Percentiles rank a stretch among this genome's conserved stretches.
Evolutionary conservation across 2,888 invertebrate species (phyloP).

Genomic region (Drosophila formosana): DNA sequence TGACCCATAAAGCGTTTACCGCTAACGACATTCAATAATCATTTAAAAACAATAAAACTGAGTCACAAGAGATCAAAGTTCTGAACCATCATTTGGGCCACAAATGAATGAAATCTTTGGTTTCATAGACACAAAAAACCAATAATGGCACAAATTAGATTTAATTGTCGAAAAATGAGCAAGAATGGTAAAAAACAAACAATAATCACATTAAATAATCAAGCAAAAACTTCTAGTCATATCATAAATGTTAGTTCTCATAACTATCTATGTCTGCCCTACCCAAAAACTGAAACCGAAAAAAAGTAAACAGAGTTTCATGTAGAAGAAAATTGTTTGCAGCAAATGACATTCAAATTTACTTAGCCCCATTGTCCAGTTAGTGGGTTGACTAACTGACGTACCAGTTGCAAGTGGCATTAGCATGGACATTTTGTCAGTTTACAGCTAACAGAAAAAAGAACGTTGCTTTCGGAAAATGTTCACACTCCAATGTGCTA

Average conservation of each 20-base stretch:
- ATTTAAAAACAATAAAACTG: conserved; percentile 53
- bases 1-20: conserved; percentile 54
- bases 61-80: conserved; percentile 23
- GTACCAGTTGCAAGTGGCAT: conserved; percentile 30
- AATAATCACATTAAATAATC: conserved; percentile 5
- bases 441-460: conserved; percentile 20
- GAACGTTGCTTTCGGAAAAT: conserved; percentile 27
- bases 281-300: conserved; percentile 2
- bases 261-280: conserved; percentile 5
- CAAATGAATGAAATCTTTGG: conserved; percentile 18
- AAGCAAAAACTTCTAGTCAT: conserved; percentile 1
- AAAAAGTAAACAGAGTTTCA: conserved; percentile 3
- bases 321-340: conserved; percentile 21
- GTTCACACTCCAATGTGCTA: conserved; percentile 58
- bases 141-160: conserved; percentile 30
- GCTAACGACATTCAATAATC: conserved; percentile 53
- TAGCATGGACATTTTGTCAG: conserved; percentile 31
- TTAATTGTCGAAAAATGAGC: conserved; percentile 39
- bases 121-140: conserved; percentile 15
- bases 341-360: conserved; percentile 39
- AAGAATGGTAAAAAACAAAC: not conserved
- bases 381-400: conserved; percentile 27
- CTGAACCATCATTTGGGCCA: conserved; percentile 4
- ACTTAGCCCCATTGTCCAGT: conserved; percentile 25
- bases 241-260: conserved; percentile 8